Evolutionary conservation across 2,113 vertebrate genomes (phyloP).

Genomic region (Pituophis catenifer): DNA sequence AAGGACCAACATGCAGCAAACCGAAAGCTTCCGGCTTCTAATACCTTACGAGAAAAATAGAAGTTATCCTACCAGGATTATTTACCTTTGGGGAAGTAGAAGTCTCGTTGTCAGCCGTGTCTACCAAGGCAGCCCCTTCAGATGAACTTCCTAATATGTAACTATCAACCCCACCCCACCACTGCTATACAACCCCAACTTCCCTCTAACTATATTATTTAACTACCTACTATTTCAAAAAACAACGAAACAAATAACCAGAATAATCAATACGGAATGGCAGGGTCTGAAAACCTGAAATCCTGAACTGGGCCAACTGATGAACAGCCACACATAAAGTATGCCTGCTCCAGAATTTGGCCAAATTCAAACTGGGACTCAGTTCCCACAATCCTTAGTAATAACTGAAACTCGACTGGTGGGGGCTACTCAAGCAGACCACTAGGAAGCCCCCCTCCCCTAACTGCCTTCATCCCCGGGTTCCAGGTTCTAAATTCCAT

Average conservation of each 20-base stretch:
- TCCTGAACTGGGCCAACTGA: neutral
- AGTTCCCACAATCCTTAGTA: too few relatives aligned
- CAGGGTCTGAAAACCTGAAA: neutral
- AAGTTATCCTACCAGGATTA: neutral
- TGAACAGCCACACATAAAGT: too few relatives aligned
- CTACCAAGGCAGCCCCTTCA: neutral
- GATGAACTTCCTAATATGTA: neutral
- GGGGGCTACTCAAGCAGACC: neutral
- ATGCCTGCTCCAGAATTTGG: neutral
- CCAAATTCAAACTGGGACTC: neutral
- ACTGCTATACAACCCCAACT: neutral
- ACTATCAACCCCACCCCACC: neutral
- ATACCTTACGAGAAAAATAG: neutral
- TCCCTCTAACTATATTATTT: neutral
- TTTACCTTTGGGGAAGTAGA: neutral
- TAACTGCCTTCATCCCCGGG: too few relatives aligned
- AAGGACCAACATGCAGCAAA: neutral
- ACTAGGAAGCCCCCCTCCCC: neutral
- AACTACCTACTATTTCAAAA: neutral
- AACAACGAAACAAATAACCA: neutral
- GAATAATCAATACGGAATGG: neutral
- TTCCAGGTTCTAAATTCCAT: too few relatives aligned
- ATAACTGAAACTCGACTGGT: too few relatives aligned
- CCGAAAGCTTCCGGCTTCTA: neutral
- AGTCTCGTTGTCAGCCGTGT: neutral